These are phyloP conservation scores for Drosophila sordidula DNA, from an alignment of 2,888 invertebrate genomes.

Conservation along the genomic window DNA sequence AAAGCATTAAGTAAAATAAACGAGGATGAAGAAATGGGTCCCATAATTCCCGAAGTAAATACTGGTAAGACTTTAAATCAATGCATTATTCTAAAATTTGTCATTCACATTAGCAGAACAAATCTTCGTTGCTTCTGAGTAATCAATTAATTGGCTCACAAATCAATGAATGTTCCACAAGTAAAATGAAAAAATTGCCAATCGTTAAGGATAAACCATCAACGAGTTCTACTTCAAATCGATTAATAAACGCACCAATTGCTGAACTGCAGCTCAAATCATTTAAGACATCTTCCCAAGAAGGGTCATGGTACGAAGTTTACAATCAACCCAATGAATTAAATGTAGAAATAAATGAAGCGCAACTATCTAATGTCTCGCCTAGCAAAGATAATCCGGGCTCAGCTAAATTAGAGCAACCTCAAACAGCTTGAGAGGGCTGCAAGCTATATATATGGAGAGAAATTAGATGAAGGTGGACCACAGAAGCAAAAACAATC, in stretches of 20 bases:
- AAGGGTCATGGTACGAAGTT: constrained; percentile 63
- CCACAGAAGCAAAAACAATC: constrained; percentile 49
- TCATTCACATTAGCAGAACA: constrained; percentile 76
- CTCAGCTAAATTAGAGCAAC: background rate
- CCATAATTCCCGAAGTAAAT: constrained; percentile 61
- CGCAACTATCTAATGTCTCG: background rate
- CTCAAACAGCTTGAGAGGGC: constrained; percentile 19
- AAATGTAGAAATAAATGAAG: constrained; percentile 11
- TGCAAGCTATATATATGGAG: constrained; percentile 59
- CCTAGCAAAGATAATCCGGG: background rate
- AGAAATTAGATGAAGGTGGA: constrained; percentile 29
- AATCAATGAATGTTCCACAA: constrained; percentile 66
- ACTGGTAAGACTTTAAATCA: constrained; percentile 68
- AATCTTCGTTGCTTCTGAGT: constrained; percentile 68
- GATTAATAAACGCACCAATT: constrained; percentile 61
- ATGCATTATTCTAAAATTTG: constrained; percentile 47
- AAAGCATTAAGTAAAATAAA: background rate
- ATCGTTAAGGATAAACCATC: constrained; percentile 49
- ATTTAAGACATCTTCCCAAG: constrained; percentile 53
- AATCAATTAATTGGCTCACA: constrained; percentile 77
- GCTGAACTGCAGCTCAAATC: constrained; percentile 77
- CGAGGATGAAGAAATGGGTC: background rate
- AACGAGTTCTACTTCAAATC: constrained; percentile 41
- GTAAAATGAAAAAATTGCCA: constrained; percentile 54
- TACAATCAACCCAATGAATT: constrained; percentile 6